Base-by-base conservation (phyloP, 2,888 invertebrate genomes). In the Tigriopus californicus region DNA sequence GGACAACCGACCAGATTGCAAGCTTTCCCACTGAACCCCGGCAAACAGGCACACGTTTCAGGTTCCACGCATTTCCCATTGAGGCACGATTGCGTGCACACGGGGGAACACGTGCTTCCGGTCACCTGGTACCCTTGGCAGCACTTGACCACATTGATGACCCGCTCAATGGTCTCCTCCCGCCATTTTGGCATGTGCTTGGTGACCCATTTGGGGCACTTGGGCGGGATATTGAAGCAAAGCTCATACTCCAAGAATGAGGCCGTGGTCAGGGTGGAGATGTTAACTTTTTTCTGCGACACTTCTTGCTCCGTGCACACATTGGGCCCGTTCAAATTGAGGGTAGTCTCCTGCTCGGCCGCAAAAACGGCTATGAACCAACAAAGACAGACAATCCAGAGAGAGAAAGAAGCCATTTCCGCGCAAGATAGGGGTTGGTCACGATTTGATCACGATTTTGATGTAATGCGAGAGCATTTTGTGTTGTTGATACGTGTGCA, bases 1-100 rank as follows among this genome's bases (percentile, higher is more conserved):
- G 52, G 52, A 52, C 52, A 52, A n/a, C 52, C 52, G 15, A 52
- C 25, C 24, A 20, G 20, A 8, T 13, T 33, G 52, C 52, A 52
- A 40, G 24, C 52, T 11, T 20, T 2, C 15, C 52, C 52, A 6
- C 25, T 33, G 24, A 22, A 52, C 11, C 52, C 52, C 1, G 52
- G 20, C 4, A 33, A 10, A 25, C 52, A 52, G n/a, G 8, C 33
- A 25, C 52, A 52, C 1, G 33, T 6, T 2, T 40, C 52, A 1
- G 52, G 52, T 11, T 52, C 52, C 5, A 40, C 33, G 4, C 52
- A 52, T 20, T 8, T 20, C 33, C 52, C 52, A 24, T 52, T 52
- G 8, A 52, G 18, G 33, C 52, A 52, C 11, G 52, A 40, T 15
- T 52, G 24, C 20, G 24, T 11, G 52, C 52, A 52, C 8, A 40